A percentile compares a stretch with the other conserved stretches of the same genome.
Evolutionary conservation across 2,888 invertebrate species (phyloP).

Genomic region (Lordiphosa andalusiaca): DNA sequence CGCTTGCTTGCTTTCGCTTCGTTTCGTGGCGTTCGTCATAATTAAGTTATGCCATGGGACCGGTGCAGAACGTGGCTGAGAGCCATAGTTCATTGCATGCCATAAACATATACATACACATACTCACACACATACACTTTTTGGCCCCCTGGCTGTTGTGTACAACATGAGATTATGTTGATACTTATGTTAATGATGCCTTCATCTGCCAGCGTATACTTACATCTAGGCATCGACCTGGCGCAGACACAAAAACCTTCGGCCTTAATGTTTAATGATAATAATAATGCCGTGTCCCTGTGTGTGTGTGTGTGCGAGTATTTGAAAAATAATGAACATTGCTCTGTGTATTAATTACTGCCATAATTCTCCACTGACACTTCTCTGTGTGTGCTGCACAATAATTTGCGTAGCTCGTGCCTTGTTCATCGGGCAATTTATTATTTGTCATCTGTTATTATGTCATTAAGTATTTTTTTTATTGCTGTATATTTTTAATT

Average conservation of each 20-base stretch:
- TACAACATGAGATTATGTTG: conserved; percentile 52
- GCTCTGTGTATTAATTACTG: conserved; percentile 65
- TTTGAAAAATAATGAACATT: conserved; percentile 62
- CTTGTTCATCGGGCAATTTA: conserved; percentile 55
- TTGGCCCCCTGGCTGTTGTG: conserved; percentile 20
- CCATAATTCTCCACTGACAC: conserved; percentile 56
- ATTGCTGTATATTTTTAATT: conserved; percentile 63
- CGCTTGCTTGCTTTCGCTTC: conserved; percentile 32
- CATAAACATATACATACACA: conserved; percentile 8
- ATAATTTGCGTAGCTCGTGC: conserved; percentile 53
- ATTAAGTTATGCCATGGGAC: conserved; percentile 47
- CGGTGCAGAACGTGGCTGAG: conserved; percentile 12
- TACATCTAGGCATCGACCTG: conserved; percentile 25
- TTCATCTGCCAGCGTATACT: conserved; percentile 27
- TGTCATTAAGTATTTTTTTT: conserved; percentile 64
- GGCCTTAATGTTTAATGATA: conserved; percentile 47
- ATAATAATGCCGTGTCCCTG: conserved; percentile 31
- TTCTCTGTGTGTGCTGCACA: conserved; percentile 27
- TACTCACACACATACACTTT: conserved; percentile 11
- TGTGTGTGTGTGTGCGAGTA: conserved; percentile 7
- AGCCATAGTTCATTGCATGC: conserved; percentile 46
- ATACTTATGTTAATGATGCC: conserved; percentile 56
- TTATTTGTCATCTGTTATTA: conserved; percentile 76
- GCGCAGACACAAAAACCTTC: conserved; percentile 9
- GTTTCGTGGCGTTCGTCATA: conserved; percentile 49